These are phyloP conservation scores for Synaphobranchus kaupii DNA, from an alignment of 2,797 vertebrate species.

Conservation along the genomic window DNA sequence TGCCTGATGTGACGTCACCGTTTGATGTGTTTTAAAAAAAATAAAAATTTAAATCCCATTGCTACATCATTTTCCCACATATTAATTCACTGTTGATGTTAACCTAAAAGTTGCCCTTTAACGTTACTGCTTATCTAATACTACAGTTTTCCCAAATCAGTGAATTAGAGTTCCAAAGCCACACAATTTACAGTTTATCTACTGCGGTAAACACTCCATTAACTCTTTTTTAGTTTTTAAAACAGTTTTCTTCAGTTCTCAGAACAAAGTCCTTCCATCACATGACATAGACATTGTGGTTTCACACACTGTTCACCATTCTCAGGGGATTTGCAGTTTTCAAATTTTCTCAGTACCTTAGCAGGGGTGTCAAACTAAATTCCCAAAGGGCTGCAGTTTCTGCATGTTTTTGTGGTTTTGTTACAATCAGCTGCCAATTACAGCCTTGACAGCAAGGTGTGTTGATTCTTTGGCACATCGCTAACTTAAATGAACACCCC, in stretches of 20 bases:
- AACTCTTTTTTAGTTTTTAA: constrained; percentile 23
- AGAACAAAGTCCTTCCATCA: neutral
- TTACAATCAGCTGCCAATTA: neutral
- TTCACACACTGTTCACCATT: neutral
- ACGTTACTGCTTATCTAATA: neutral
- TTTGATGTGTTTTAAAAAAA: no score
- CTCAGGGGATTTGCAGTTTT: neutral
- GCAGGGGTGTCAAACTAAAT: neutral
- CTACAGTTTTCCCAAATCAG: constrained; percentile 49
- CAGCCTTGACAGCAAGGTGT: neutral
- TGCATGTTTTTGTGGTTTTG: neutral
- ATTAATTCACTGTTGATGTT: no score
- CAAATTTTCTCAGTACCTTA: neutral
- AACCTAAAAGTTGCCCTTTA: no score
- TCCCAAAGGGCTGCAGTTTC: neutral
- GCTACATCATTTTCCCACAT: no score
- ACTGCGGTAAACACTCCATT: constrained; percentile 45
- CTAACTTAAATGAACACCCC: neutral
- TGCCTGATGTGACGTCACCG: no score
- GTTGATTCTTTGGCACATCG: neutral
- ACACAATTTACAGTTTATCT: constrained; percentile 39
- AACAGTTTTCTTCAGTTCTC: neutral
- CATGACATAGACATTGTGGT: neutral
- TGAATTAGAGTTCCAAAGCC: constrained; percentile 46
- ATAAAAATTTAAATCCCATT: no score